Percentiles rank a stretch among this genome's conserved stretches.
Evolutionary conservation across 2,888 invertebrate species (phyloP).

Genomic region (Resseliella maxima): DNA sequence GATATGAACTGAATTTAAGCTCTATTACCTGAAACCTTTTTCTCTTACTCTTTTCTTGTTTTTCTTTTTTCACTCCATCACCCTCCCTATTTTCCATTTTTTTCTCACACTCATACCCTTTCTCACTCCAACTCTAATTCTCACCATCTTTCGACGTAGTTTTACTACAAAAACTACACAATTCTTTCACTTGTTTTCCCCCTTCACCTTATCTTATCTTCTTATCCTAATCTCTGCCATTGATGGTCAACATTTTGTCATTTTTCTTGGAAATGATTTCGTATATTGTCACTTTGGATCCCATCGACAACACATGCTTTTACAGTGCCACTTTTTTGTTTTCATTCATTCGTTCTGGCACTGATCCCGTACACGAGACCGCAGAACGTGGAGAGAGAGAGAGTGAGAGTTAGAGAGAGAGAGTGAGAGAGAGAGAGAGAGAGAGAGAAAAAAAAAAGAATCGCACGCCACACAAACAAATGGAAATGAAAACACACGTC

Average conservation of each 20-base stretch:
- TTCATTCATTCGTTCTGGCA: background rate
- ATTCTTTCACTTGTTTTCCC: background rate
- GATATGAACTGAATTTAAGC: background rate
- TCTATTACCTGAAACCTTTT: background rate
- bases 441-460: background rate
- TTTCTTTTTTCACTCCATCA: too few species aligned
- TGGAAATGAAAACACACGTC: background rate
- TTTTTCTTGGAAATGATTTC: background rate
- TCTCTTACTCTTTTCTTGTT: background rate
- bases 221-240: conserved; percentile 2
- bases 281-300: background rate
- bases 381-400: too few species aligned
- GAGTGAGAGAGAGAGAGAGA: too few species aligned
- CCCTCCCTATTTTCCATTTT: too few species aligned
- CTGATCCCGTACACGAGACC: background rate
- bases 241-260: background rate
- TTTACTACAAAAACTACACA: too few species aligned
- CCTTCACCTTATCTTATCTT: conserved; percentile 20
- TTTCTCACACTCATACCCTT: too few species aligned
- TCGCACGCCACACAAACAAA: background rate
- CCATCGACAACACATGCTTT: conserved; percentile 5
- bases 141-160: too few species aligned
- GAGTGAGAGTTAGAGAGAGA: too few species aligned
- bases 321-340: background rate
- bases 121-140: too few species aligned